Evolutionary conservation across 2,113 vertebrate species (phyloP), one percentile per base, ranked within the genome.

Genomic region (Taxidea taxus): DNA sequence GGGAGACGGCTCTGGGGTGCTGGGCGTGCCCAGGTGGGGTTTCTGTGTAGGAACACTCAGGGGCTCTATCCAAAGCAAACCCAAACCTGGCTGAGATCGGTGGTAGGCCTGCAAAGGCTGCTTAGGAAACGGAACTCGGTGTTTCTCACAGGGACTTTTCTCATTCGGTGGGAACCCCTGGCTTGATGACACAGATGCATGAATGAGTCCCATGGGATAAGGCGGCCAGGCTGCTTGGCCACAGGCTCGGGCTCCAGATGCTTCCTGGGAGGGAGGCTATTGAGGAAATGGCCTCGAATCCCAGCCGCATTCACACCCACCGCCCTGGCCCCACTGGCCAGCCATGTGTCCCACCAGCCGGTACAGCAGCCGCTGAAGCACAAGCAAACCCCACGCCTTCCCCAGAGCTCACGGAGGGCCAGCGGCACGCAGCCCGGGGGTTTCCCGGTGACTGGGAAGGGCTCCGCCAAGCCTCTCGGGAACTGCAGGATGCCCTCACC

Each of bases 161-260:
- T 95, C 31, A 92, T 37, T 56, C 31, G 72, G 9, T 7, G 51
- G 82, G 97, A 92, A 94, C 91, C 95, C 51, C 81, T 54, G 96
- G 10, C 97, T 95, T 98, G 95, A 94, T 97, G 92, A 72, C 68
- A 47, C 87, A 72, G 91, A 93, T 80, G 20, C 77, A 54, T 62
- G 75, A 98, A 96, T 87, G 93, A 97, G 95, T 93, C 54, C 56
- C 39, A 1, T 25, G 77, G 82, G 95, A 87, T 95, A 96, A 97
- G 88, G 10, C 44, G 39, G 85, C 8, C 39, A 16, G 80, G 86
- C 88, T 95, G 62, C 18, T 77, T 56, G 64, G 87, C 66, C 91
- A 10, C 56, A 34, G 42, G 87, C 91, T 84, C 1, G 54, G 34
- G 87, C 93, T 49, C 49, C 70, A 81, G n/a, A 49, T 58, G n/a